Percentiles rank a stretch among this genome's conserved stretches.
These are phyloP conservation scores for Rhopalosiphum maidis DNA, from an alignment of 1,140 invertebrate species.

Conservation along the genomic window DNA sequence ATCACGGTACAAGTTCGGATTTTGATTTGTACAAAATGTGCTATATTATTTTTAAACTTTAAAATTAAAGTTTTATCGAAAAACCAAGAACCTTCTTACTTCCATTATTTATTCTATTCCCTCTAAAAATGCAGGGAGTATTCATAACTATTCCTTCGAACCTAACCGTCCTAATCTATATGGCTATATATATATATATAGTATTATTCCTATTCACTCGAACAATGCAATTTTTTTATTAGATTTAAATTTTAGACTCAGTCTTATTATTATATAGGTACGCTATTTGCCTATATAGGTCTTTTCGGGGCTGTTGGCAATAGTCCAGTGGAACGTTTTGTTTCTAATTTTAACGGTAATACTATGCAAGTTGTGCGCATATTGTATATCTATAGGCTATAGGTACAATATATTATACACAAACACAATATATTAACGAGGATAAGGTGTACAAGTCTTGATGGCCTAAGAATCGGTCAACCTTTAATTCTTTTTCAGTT, in stretches of 20 bases:
- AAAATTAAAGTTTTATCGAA: too few relatives aligned
- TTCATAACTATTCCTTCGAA: too few relatives aligned
- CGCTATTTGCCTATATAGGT: not conserved
- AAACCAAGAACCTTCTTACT: too few relatives aligned
- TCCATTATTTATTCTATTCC: too few relatives aligned
- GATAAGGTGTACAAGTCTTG: not conserved
- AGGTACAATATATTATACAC: too few relatives aligned
- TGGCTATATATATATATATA: too few relatives aligned
- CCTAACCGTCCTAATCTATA: too few relatives aligned
- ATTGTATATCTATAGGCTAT: not conserved
- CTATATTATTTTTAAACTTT: too few relatives aligned
- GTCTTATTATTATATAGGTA: not conserved
- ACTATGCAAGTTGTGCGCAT: not conserved
- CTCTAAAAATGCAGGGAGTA: too few relatives aligned
- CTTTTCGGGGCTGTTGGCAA: not conserved
- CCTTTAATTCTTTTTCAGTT: not conserved
- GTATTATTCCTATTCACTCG: too few relatives aligned
- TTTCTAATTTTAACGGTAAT: constrained; percentile 9
- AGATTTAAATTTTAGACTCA: not conserved
- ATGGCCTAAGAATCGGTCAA: not conserved
- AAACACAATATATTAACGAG: not conserved
- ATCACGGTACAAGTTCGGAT: too few relatives aligned
- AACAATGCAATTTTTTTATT: not conserved
- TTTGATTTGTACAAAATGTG: too few relatives aligned
- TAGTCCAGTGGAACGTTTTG: not conserved